Percentiles rank a stretch among this genome's conserved stretches.
phyloP scores from a whole-genome alignment of 2,797 vertebrate genomes.

The Diceros bicornis region DNA sequence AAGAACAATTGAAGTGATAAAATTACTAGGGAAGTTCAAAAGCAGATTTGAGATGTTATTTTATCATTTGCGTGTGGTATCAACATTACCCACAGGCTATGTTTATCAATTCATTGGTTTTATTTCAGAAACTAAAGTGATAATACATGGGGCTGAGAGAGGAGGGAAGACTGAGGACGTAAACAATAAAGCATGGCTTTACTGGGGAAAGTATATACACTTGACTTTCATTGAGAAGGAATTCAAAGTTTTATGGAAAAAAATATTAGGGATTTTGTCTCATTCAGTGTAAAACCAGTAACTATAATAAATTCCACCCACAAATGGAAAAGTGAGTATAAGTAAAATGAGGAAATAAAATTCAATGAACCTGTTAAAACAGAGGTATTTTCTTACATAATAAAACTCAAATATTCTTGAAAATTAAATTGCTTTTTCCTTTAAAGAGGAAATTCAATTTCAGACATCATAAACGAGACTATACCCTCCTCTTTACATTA shows the following conservation, averaged over 20 bases:
- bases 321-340: background rate
- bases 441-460: slow-evolving; percentile 58
- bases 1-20: background rate
- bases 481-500: background rate
- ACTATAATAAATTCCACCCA: background rate
- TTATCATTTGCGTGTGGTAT: background rate
- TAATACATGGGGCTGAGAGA: background rate
- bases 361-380: background rate
- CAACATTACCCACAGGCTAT: background rate
- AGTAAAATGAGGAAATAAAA: slow-evolving; percentile 62
- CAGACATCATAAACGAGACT: background rate
- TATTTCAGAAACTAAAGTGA: slow-evolving; percentile 17
- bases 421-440: slow-evolving; percentile 42
- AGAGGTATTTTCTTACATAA: background rate
- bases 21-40: background rate
- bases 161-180: background rate
- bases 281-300: background rate
- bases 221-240: background rate
- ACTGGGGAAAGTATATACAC: background rate
- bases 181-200: background rate
- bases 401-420: slow-evolving; percentile 28
- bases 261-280: background rate
- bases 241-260: background rate
- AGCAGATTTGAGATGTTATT: background rate
- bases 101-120: background rate